Conservation (phyloP, 2,797 vertebrate species). For the Cirrhinus mrigala region DNA sequence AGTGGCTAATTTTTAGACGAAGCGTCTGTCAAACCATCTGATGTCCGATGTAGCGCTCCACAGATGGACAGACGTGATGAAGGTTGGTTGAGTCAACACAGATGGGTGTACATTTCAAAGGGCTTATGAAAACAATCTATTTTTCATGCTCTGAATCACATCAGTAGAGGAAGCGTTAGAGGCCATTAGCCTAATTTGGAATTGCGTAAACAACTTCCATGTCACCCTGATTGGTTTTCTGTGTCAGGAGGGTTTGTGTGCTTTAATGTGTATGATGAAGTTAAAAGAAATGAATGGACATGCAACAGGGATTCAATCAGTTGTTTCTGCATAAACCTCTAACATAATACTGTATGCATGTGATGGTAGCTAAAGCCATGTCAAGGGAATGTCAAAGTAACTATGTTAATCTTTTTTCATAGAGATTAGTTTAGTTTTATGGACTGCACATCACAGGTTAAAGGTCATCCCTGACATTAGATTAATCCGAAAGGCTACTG, state of each 20-base stretch:
- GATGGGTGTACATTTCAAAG: constrained; percentile 1
- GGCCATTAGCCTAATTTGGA: constrained; percentile 6
- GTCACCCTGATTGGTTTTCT: not conserved
- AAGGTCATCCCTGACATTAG: constrained; percentile 8
- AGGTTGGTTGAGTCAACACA: not conserved
- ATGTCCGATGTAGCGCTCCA: not conserved
- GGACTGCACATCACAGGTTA: constrained; percentile 4
- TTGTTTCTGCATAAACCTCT: not conserved
- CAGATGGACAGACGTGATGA: constrained; percentile 11
- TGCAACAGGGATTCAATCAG: too few species aligned
- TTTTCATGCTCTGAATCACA: not conserved
- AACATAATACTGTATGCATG: constrained; percentile 4
- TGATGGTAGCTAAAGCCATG: not conserved
- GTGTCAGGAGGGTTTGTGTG: too few species aligned
- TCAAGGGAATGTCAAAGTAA: constrained; percentile 5
- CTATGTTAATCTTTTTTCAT: constrained; percentile 34
- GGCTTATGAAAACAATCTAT: constrained; percentile 15
- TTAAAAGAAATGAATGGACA: not conserved
- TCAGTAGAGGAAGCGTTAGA: not conserved
- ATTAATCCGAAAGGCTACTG: not conserved
- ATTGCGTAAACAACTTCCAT: not conserved
- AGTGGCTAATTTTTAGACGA: constrained; percentile 11
- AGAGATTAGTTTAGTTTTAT: constrained; percentile 23
- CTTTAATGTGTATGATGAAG: not conserved
- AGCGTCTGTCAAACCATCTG: constrained; percentile 6